These are phyloP conservation scores for Salvelinus sp. DNA, from an alignment of 2,113 vertebrate genomes.

Conservation along the genomic window DNA sequence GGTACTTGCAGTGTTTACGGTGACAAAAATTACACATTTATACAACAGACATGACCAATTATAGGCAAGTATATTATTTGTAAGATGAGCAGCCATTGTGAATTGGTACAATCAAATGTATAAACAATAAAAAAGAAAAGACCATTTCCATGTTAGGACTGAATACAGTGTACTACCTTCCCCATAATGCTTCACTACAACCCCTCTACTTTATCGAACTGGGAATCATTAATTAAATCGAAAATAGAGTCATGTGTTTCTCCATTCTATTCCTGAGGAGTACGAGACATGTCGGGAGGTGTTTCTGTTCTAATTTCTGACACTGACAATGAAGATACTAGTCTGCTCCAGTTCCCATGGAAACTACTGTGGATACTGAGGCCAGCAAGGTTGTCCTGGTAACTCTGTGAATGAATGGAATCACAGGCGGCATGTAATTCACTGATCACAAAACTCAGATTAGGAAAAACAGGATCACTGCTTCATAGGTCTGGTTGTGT, in stretches of 20 bases:
- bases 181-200: neutral
- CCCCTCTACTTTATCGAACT: neutral
- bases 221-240: no score
- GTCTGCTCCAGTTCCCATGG: conserved; percentile 71
- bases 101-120: neutral
- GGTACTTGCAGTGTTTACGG: no score
- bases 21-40: no score
- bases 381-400: conserved; percentile 69
- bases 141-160: neutral
- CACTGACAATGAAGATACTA: conserved; percentile 63
- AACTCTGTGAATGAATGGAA: conserved; percentile 65
- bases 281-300: conserved; percentile 1
- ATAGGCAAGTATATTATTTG: no score
- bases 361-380: conserved; percentile 68
- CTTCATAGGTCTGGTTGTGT: conserved; percentile 45
- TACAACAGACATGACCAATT: no score
- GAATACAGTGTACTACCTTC: neutral
- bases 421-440: conserved; percentile 56
- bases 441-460: conserved; percentile 44
- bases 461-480: conserved; percentile 26
- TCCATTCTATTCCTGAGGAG: neutral
- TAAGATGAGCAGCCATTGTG: no score
- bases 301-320: conserved; percentile 19
- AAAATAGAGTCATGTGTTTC: neutral
- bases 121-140: neutral